Evolutionary conservation across 2,888 invertebrate species (phyloP), one percentile per base, ranked within the genome.

Genomic region (Beris morrisii): DNA sequence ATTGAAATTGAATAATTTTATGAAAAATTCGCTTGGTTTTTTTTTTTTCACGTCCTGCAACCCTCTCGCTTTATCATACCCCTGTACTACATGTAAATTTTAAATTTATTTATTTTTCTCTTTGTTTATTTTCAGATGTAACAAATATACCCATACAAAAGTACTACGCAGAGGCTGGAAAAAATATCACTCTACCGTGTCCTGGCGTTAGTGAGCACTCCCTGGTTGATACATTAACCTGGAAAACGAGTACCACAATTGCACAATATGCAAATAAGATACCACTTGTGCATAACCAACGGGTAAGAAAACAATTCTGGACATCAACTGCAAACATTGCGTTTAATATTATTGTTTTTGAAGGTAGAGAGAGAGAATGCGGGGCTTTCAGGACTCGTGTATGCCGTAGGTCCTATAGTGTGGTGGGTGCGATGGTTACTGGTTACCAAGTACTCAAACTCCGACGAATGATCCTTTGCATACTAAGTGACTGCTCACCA

Each of bases 131-230:
- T 84, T 66, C 85, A 88, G 88, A 88, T 80, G 83, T 84, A 71
- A 83, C 84, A 73, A 83, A 84, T 74, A 80, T 85, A 69, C 83
- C 84, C 72, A 82, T 85, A 71, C 83, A 86, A 73, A 85, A 83
- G 71, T 82, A 86, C 71, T 81, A 84, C 71, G 84, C 86, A 64
- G 85, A 86, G 75, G 87, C 88, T 53, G 87, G 87, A 64, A 84
- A 84, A 73, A 88, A 88, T 79, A 84, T 86, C 71, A 86, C 87
- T 68, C 79, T 88, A 72, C 81, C 84, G 67, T 88, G 88, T 80
- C 88, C 88, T 44, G 88, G 88, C 48, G 87, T 88, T 69, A 86
- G 84, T 73, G 87, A 88, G 78, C 85, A 86, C 73, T 86, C 87
- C 46, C 77, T 88, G 73, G 85, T 88, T 72, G 82, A 84, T 75